Conservation (phyloP, 1,140 invertebrate genomes). For the Drosophila asahinai region DNA sequence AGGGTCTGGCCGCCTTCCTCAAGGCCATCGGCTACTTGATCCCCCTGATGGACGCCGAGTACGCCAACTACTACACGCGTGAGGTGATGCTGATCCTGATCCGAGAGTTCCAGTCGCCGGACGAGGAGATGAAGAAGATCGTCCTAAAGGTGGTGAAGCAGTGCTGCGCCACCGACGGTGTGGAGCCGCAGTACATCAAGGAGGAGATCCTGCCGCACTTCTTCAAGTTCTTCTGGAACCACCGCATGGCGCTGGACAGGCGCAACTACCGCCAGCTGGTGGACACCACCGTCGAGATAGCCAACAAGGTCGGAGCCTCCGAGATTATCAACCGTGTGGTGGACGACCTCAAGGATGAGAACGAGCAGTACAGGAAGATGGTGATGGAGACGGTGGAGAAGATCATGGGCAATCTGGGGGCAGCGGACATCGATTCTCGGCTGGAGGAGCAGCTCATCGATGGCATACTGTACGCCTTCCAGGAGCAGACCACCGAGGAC, state of each 20-base stretch:
- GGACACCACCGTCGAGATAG: conserved; percentile 99
- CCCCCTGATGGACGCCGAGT: conserved; percentile 99
- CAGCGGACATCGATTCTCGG: conserved; percentile 98
- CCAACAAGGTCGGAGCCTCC: conserved; percentile 99
- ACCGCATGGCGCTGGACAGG: conserved; percentile 99
- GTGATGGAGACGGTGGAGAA: conserved; percentile 99
- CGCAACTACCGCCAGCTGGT: conserved; percentile 99
- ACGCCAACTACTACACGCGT: conserved; percentile 99
- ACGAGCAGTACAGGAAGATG: conserved; percentile 99
- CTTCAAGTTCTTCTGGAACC: conserved; percentile 99
- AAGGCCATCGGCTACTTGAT: conserved; percentile 99
- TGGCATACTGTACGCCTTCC: conserved; percentile 99
- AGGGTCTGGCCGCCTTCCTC: conserved; percentile 99
- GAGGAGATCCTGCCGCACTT: conserved; percentile 99
- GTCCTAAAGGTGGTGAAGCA: conserved; percentile 99
- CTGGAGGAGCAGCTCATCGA: conserved; percentile 99
- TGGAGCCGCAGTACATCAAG: conserved; percentile 99
- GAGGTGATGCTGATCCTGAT: conserved; percentile 99
- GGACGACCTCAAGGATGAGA: conserved; percentile 99
- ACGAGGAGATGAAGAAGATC: conserved; percentile 99
- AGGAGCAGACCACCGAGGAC: conserved; percentile 99
- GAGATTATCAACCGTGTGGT: conserved; percentile 99
- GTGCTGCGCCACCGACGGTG: conserved; percentile 99
- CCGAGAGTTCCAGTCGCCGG: conserved; percentile 99
- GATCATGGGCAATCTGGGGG: conserved; percentile 98